A percentile compares a stretch with the other conserved stretches of the same genome.
These are phyloP conservation scores for Tursiops truncatus DNA, from an alignment of 2,113 vertebrate species.

Conservation along the genomic window DNA sequence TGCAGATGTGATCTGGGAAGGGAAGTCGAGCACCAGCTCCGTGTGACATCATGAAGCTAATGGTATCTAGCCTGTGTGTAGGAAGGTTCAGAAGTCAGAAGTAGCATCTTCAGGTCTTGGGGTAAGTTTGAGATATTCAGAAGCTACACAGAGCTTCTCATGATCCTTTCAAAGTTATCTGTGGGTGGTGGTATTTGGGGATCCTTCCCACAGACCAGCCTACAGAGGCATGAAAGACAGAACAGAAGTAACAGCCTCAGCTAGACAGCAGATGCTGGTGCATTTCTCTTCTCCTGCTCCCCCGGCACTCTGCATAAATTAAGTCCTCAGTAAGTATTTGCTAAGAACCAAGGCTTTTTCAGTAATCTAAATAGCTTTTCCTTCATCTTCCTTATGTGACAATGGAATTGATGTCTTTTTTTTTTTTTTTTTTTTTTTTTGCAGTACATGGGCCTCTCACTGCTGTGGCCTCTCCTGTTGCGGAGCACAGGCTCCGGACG, in stretches of 20 bases:
- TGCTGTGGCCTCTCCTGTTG: too few relatives aligned
- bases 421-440: too few relatives aligned
- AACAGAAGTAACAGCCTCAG: not conserved
- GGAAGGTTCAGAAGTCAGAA: not conserved
- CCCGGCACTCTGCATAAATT: not conserved
- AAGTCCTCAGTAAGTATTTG: slow-evolving; percentile 15
- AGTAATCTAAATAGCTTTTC: not conserved
- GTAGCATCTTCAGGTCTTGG: not conserved
- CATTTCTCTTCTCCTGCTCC: not conserved
- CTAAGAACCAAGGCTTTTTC: not conserved
- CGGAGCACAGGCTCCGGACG: too few relatives aligned
- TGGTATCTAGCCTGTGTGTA: not conserved
- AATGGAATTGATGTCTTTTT: not conserved
- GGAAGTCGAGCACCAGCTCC: not conserved
- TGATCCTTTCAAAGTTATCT: not conserved
- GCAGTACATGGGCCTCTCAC: too few relatives aligned
- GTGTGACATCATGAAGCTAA: not conserved
- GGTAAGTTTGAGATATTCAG: not conserved
- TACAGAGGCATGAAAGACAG: not conserved
- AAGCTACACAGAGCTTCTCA: not conserved
- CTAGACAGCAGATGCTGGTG: not conserved
- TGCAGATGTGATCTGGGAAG: not conserved
- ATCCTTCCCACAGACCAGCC: slow-evolving; percentile 14
- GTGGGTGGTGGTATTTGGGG: slow-evolving; percentile 61
- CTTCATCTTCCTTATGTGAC: not conserved